Conservation (phyloP, 2,888 invertebrate species). For the Pterostichus niger region DNA sequence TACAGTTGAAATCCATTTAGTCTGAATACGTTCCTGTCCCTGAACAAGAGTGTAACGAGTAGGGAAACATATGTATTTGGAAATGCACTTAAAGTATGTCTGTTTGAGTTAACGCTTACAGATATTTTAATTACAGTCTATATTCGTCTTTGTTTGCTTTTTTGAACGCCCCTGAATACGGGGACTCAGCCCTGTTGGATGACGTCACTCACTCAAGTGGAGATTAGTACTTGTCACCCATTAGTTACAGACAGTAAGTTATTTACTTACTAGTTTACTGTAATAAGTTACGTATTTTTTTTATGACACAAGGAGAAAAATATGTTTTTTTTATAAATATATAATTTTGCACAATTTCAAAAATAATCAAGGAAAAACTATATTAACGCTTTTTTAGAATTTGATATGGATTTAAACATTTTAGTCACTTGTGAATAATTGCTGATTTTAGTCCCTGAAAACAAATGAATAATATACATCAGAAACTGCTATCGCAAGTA, state of each 20-base stretch:
- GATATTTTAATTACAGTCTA: slow-evolving; percentile 45
- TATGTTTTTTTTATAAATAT: no score
- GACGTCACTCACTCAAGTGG: slow-evolving; percentile 20
- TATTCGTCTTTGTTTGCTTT: slow-evolving; percentile 37
- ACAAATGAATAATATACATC: no score
- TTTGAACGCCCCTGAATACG: slow-evolving; percentile 7
- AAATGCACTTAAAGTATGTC: slow-evolving; percentile 48
- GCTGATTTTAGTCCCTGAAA: no score
- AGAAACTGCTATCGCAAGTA: no score
- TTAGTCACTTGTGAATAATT: no score
- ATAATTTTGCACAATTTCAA: no score
- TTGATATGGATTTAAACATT: no score
- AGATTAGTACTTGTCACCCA: slow-evolving; percentile 17
- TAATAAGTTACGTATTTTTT: not conserved
- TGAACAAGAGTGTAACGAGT: slow-evolving; percentile 9
- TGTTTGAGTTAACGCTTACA: slow-evolving; percentile 48
- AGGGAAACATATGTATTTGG: slow-evolving; percentile 38
- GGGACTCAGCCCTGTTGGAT: not conserved
- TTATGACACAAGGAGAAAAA: no score
- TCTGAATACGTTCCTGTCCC: not conserved
- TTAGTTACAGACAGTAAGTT: slow-evolving; percentile 10
- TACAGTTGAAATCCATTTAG: slow-evolving; percentile 1
- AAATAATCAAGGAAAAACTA: no score
- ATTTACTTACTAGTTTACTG: not conserved
- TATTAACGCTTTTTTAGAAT: no score